Evolutionary conservation across 1,140 invertebrate genomes (phyloP).

Genomic region (Drosophila obscura): DNA sequence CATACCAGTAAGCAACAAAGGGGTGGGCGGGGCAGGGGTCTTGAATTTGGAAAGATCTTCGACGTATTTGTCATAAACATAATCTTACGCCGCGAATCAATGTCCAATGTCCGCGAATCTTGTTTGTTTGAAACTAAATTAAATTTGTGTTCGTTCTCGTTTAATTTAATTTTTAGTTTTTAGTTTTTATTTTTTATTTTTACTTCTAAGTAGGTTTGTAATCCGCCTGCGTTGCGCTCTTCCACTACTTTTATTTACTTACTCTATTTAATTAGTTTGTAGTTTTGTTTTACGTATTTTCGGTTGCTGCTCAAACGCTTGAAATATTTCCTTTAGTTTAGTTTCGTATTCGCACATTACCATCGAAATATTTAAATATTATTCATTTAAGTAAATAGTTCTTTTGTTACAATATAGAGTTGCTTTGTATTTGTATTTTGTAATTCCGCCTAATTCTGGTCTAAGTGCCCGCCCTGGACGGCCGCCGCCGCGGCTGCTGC

Average conservation of each 20-base stretch:
- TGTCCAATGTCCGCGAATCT: slow-evolving; percentile 34
- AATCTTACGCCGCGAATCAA: slow-evolving; percentile 73
- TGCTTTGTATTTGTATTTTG: slow-evolving; percentile 44
- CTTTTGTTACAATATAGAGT: slow-evolving; percentile 70
- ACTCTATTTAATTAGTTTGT: slow-evolving; percentile 74
- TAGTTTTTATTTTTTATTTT: neutral
- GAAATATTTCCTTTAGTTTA: slow-evolving; percentile 65
- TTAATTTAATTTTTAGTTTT: slow-evolving; percentile 2
- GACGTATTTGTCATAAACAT: slow-evolving; percentile 47
- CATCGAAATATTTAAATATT: slow-evolving; percentile 60
- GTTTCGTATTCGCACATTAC: slow-evolving; percentile 57
- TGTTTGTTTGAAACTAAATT: slow-evolving; percentile 51
- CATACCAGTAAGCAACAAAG: slow-evolving; percentile 79
- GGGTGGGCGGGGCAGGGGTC: slow-evolving; percentile 11
- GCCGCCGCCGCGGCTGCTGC: slow-evolving; percentile 90
- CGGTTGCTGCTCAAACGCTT: slow-evolving; percentile 71
- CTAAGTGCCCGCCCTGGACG: slow-evolving; percentile 84
- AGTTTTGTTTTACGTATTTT: slow-evolving; percentile 75
- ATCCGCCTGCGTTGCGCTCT: slow-evolving; percentile 17
- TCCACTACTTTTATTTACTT: slow-evolving; percentile 70
- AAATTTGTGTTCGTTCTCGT: slow-evolving; percentile 40
- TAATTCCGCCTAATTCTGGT: slow-evolving; percentile 79
- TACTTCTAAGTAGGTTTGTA: slow-evolving; percentile 59
- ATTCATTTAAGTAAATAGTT: slow-evolving; percentile 77
- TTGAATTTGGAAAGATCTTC: slow-evolving; percentile 31